Conservation (phyloP, 2,113 vertebrate species). For the Tinamus guttatus region DNA sequence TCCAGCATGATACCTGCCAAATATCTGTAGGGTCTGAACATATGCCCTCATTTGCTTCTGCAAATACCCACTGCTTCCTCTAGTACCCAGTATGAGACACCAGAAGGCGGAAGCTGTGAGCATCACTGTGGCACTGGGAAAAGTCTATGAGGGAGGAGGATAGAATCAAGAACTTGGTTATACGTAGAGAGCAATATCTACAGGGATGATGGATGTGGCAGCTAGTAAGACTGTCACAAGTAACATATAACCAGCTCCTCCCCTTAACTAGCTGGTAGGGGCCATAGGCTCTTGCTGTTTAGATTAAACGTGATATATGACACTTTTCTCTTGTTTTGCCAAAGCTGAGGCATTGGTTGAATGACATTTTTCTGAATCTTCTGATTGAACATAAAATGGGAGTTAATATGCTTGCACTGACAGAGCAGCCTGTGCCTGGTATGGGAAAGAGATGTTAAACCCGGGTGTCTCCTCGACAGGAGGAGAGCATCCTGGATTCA, state of each 20-base stretch:
- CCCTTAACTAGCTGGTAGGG: neutral
- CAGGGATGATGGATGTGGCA: neutral
- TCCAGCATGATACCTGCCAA: neutral
- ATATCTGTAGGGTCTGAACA: neutral
- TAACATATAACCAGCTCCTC: neutral
- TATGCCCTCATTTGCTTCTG: too few relatives aligned
- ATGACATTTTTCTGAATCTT: neutral
- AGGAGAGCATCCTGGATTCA: neutral
- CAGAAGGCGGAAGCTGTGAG: neutral
- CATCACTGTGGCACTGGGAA: neutral
- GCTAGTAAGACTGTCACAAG: neutral
- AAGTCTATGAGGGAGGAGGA: neutral
- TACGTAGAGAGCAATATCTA: neutral
- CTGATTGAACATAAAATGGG: neutral
- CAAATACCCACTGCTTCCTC: neutral
- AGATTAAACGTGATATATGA: neutral
- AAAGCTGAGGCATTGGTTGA: neutral
- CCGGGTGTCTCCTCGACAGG: neutral
- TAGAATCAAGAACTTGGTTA: neutral
- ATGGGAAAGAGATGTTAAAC: neutral
- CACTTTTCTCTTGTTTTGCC: neutral
- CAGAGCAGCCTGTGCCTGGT: neutral
- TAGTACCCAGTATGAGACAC: neutral
- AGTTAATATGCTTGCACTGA: neutral
- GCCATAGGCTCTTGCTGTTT: neutral